Conservation (phyloP, 1,140 invertebrate genomes). For the Hylaeus volcanicus region DNA sequence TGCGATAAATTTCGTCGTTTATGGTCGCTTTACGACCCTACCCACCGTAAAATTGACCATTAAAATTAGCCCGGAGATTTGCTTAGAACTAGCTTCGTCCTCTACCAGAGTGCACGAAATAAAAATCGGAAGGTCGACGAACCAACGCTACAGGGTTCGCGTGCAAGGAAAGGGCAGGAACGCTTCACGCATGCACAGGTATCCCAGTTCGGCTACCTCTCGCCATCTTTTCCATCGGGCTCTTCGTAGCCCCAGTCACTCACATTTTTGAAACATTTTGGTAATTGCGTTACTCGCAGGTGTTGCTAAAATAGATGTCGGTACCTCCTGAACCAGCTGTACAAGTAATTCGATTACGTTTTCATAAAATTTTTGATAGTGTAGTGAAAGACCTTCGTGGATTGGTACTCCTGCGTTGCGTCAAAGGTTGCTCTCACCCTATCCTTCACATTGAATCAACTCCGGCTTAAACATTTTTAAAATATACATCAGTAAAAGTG, state of each 20-base stretch:
- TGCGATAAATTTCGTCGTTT: conserved; percentile 20
- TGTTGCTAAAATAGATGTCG: no score
- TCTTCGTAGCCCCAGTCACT: no score
- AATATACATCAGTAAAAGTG: neutral
- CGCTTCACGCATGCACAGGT: no score
- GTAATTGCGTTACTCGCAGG: no score
- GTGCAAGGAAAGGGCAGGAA: neutral
- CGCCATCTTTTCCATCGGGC: no score
- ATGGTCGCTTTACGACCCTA: conserved; percentile 2
- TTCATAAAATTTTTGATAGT: neutral
- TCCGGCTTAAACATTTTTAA: neutral
- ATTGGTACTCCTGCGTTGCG: neutral
- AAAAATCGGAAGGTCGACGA: conserved; percentile 8
- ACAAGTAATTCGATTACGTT: conserved; percentile 14
- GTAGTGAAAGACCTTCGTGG: neutral
- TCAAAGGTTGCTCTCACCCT: neutral
- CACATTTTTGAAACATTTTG: no score
- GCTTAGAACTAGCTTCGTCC: neutral
- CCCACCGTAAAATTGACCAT: neutral
- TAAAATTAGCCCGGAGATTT: conserved; percentile 22
- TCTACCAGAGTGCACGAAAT: neutral
- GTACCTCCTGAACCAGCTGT: neutral
- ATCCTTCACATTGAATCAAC: neutral
- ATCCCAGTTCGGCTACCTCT: no score
- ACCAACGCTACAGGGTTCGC: neutral